Percentiles rank a stretch among this genome's conserved stretches.
Conservation (phyloP, 2,113 vertebrate species). For the Glaucidium brasilianum region DNA sequence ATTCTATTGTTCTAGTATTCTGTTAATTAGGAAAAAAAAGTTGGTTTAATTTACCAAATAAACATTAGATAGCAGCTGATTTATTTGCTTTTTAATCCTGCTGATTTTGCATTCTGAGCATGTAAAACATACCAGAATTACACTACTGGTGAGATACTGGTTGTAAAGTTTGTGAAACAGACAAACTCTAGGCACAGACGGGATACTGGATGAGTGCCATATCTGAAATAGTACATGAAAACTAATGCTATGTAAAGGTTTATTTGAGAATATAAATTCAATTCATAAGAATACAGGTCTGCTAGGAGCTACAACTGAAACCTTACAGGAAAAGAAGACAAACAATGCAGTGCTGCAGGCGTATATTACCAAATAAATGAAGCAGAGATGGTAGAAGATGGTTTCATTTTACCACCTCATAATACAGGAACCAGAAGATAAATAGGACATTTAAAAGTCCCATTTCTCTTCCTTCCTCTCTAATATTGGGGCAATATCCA, state of each 20-base stretch:
- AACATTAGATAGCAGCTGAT: background rate
- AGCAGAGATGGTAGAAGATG: background rate
- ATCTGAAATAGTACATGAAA: background rate
- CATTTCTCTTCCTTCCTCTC: background rate
- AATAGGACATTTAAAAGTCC: background rate
- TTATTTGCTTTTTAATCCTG: background rate
- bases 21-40: background rate
- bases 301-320: background rate
- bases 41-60: background rate
- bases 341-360: background rate
- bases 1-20: background rate
- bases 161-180: background rate
- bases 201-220: background rate
- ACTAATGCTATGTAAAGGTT: background rate
- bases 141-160: background rate
- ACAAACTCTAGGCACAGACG: background rate
- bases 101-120: background rate
- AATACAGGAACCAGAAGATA: background rate
- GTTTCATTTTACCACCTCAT: background rate
- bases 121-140: background rate
- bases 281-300: background rate
- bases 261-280: background rate
- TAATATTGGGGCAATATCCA: background rate
- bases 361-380: background rate
- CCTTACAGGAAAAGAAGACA: background rate